A percentile compares a stretch with the other conserved stretches of the same genome.
phyloP scores from a whole-genome alignment of 2,888 invertebrate genomes.

The Zele albiditarsus region DNA sequence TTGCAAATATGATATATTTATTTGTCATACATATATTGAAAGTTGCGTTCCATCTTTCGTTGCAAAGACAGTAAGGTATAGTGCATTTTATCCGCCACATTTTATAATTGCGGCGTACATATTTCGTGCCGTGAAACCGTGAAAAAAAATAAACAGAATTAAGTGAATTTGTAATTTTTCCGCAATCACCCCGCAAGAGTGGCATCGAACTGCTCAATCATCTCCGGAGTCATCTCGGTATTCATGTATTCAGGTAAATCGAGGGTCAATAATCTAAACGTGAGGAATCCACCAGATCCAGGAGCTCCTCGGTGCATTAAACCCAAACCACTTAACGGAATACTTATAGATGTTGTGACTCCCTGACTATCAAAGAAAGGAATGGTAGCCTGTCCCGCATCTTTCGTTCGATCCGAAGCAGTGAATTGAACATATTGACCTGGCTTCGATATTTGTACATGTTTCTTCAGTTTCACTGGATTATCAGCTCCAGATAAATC shows the following conservation, averaged over 20 bases:
- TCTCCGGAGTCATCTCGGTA: neutral
- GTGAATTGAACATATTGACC: neutral
- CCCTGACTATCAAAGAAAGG: constrained; percentile 18
- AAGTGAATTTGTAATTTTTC: too few species aligned
- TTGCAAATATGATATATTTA: too few species aligned
- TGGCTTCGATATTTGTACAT: neutral
- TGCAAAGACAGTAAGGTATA: too few species aligned
- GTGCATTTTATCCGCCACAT: too few species aligned
- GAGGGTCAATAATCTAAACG: neutral
- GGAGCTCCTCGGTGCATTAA: neutral
- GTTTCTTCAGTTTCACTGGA: neutral
- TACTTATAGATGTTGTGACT: neutral
- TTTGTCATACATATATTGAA: too few species aligned
- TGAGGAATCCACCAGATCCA: constrained; percentile 17
- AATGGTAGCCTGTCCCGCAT: constrained; percentile 18
- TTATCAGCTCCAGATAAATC: neutral
- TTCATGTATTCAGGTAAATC: neutral
- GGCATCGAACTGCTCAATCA: neutral
- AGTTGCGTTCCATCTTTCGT: too few species aligned
- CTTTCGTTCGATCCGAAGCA: neutral
- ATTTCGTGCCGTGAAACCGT: too few species aligned
- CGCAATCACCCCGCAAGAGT: too few species aligned
- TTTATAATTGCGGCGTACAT: too few species aligned
- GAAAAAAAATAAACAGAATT: too few species aligned
- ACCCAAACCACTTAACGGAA: neutral